Conservation (phyloP, 2,888 invertebrate species). For the Nomada goodeniana region DNA sequence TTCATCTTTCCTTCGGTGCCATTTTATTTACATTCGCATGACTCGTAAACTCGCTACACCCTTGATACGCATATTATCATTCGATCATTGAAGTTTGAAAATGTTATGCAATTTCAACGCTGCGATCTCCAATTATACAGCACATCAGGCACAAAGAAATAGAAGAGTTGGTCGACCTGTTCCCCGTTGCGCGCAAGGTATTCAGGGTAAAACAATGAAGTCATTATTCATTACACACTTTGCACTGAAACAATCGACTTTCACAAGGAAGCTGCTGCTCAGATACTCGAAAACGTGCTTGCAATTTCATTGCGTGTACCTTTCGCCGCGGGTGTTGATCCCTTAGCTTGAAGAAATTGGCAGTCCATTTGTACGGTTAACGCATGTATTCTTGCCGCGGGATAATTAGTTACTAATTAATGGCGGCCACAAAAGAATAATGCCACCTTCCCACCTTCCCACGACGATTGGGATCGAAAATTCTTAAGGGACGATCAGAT, state of each 20-base stretch:
- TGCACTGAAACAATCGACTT: conserved; percentile 21
- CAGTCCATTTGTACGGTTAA: conserved; percentile 49
- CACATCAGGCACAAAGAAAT: not conserved
- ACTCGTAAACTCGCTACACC: no score
- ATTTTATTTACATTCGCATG: not conserved
- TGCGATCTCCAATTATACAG: conserved; percentile 7
- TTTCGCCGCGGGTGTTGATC: conserved; percentile 18
- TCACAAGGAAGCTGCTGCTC: conserved; percentile 39
- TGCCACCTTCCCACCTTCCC: conserved; percentile 58
- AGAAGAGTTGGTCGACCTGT: conserved; percentile 16
- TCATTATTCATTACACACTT: conserved; percentile 23
- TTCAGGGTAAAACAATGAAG: conserved; percentile 35
- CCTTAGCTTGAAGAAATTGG: conserved; percentile 50
- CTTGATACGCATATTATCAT: not conserved
- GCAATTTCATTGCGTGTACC: conserved; percentile 50
- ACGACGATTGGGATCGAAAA: conserved; percentile 65
- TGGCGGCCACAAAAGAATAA: conserved; percentile 54
- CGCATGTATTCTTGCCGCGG: conserved; percentile 22
- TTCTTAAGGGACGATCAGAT: conserved; percentile 54
- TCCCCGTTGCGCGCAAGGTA: not conserved
- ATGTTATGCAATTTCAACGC: conserved; percentile 1
- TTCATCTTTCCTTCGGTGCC: not conserved
- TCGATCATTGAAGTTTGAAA: not conserved
- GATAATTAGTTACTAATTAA: conserved; percentile 70
- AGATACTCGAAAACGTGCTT: conserved; percentile 24